Evolutionary conservation across 1,140 invertebrate species (phyloP).

Genomic region (Apolygus lucorum): DNA sequence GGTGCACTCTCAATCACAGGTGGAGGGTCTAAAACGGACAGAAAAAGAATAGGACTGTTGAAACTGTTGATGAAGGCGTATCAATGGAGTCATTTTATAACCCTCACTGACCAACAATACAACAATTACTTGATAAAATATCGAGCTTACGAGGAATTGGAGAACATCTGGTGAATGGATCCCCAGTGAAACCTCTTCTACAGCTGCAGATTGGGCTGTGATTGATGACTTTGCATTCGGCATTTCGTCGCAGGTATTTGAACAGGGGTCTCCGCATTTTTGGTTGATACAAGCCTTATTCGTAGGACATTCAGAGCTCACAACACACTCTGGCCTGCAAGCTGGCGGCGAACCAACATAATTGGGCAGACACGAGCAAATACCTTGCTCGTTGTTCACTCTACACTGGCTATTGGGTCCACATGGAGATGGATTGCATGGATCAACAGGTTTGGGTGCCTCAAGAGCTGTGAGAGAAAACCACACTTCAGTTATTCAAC

Average conservation of each 20-base stretch:
- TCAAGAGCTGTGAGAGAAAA: slow-evolving; percentile 14
- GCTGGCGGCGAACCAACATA: slow-evolving; percentile 46
- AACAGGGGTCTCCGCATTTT: slow-evolving; percentile 49
- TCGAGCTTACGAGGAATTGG: slow-evolving; percentile 30
- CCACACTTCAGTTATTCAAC: neutral
- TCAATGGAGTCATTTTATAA: too few species aligned
- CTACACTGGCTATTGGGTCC: slow-evolving; percentile 47
- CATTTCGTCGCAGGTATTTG: slow-evolving; percentile 41
- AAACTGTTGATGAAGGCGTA: neutral
- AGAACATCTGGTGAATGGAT: slow-evolving; percentile 45
- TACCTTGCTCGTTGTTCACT: slow-evolving; percentile 42
- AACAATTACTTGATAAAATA: slow-evolving; percentile 33
- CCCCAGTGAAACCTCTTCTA: slow-evolving; percentile 42
- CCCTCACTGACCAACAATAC: slow-evolving; percentile 44
- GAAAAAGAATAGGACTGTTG: neutral
- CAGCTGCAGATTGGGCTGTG: slow-evolving; percentile 51
- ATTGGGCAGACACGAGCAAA: slow-evolving; percentile 44
- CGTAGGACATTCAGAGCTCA: slow-evolving; percentile 43
- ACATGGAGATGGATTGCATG: slow-evolving; percentile 48
- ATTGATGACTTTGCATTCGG: slow-evolving; percentile 46
- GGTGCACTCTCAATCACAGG: slow-evolving; percentile 30
- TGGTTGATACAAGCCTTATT: slow-evolving; percentile 44
- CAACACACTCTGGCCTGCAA: slow-evolving; percentile 45
- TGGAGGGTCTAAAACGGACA: slow-evolving; percentile 34
- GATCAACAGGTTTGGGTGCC: slow-evolving; percentile 40